Evolutionary conservation across 2,888 invertebrate genomes (phyloP), one percentile per base, ranked within the genome.

Genomic region (Dryobotodes eremita): DNA sequence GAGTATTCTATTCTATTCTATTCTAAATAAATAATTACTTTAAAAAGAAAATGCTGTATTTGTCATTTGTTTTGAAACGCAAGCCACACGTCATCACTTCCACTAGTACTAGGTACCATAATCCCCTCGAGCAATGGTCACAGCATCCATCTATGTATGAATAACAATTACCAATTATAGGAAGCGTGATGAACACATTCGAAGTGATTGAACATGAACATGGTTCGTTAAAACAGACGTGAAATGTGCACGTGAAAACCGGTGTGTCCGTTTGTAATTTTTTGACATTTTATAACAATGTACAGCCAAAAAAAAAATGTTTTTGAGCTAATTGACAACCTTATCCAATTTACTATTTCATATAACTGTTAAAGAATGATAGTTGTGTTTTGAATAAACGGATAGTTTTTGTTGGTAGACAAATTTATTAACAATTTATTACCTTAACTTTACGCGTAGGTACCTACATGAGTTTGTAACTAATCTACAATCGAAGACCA

Each of bases 121-220:
- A 79, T 83, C 76, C 79, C 79, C 5, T n/a, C 13, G 50, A 46
- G 83, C 31, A 66, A 66, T 36, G 23, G 53, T 65, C 59, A 46
- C 36, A 15, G 42, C n/a, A 53, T 65, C 57, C 46, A 79, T 23
- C 23, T 82, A 26, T 65, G 53, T 79, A 53, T 76, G 83, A 76
- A 83, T 83, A 83, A 8, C 31, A 79, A 79, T 64, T n/a, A 75
- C 57, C 64, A 82, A 82, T 79, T 75, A 79, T 65, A 36, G 83
- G 50, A 53, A 46, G 50, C 48, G 76, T 75, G 53, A 61, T 70
- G 50, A 59, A 55, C 57, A n/a, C n/a, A n/a, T n/a, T n/a, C n/a
- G n/a, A n/a, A n/a, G n/a, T n/a, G n/a, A n/a, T n/a, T n/a, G n/a
- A n/a, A n/a, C n/a, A n/a, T n/a, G n/a, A n/a, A n/a, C n/a, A n/a